These are phyloP conservation scores for Eristalis arbustorum DNA, from an alignment of 2,888 invertebrate species.

Conservation along the genomic window DNA sequence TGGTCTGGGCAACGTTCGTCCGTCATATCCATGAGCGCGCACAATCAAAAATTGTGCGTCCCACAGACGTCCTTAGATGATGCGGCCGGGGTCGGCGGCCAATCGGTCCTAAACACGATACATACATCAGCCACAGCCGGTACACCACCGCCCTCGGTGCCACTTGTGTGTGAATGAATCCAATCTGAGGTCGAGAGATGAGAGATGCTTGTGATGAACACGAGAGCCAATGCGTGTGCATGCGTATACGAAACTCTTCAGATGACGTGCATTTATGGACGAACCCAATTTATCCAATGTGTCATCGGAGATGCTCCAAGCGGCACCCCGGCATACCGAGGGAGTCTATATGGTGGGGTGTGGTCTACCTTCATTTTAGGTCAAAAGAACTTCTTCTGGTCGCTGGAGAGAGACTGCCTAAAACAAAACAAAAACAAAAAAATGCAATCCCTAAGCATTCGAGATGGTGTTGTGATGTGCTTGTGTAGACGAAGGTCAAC, in stretches of 20 bases:
- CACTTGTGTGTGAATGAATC: constrained; percentile 23
- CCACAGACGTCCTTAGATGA: constrained; percentile 29
- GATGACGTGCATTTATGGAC: constrained; percentile 41
- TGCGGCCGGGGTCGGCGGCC: constrained; percentile 5
- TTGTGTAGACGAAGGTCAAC: constrained; percentile 16
- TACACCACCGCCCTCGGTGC: constrained; percentile 3
- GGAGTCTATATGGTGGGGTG: constrained; percentile 26
- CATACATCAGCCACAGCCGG: constrained; percentile 34
- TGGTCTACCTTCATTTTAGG: constrained; percentile 56
- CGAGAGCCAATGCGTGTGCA: constrained; percentile 13
- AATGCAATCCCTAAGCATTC: constrained; percentile 11
- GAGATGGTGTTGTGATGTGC: constrained; percentile 11
- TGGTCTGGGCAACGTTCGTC: constrained; percentile 53
- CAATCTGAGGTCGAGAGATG: constrained; percentile 33
- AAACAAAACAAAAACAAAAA: neutral
- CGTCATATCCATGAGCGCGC: neutral
- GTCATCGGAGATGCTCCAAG: constrained; percentile 18
- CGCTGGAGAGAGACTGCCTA: constrained; percentile 4
- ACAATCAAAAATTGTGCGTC: constrained; percentile 28
- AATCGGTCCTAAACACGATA: constrained; percentile 22
- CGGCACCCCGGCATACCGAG: constrained; percentile 9
- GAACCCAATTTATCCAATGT: constrained; percentile 17
- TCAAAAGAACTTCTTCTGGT: constrained; percentile 27
- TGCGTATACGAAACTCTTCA: constrained; percentile 6
- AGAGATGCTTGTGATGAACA: constrained; percentile 26